Conservation (phyloP, 2,797 vertebrate species). For the Chaenodraco wilsoni region DNA sequence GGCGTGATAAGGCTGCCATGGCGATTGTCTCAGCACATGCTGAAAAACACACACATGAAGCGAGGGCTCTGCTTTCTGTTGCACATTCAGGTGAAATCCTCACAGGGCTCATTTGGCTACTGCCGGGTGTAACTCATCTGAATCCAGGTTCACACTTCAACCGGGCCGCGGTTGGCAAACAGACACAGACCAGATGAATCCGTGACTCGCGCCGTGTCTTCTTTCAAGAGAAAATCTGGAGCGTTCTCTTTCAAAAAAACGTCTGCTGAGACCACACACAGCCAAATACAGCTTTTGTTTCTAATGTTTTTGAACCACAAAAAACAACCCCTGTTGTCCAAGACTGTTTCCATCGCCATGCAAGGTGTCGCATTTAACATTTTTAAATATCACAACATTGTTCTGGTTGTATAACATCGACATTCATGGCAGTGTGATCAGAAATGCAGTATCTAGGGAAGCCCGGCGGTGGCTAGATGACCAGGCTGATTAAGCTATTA, state of each 20-base stretch:
- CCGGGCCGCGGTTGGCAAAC: conserved; percentile 56
- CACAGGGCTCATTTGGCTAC: conserved; percentile 55
- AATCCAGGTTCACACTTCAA: conserved; percentile 72
- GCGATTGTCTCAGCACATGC: conserved; percentile 58
- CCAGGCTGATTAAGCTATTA: conserved; percentile 76
- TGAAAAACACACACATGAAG: conserved; percentile 50
- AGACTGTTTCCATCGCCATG: conserved; percentile 28
- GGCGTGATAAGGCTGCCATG: conserved; percentile 73
- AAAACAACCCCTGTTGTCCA: conserved; percentile 32
- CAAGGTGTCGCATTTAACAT: conserved; percentile 17
- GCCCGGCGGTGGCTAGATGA: conserved; percentile 64
- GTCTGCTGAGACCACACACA: conserved; percentile 61
- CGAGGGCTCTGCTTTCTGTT: conserved; percentile 53
- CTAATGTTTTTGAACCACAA: conserved; percentile 39
- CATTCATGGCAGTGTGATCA: conserved; percentile 43
- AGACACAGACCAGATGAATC: conserved; percentile 62
- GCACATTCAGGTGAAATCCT: conserved; percentile 60
- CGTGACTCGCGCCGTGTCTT: conserved; percentile 49
- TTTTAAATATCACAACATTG: background rate
- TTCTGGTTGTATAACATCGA: conserved; percentile 38
- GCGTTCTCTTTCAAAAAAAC: conserved; percentile 38
- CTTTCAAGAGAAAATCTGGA: conserved; percentile 59
- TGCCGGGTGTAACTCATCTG: conserved; percentile 58
- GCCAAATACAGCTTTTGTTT: conserved; percentile 58
- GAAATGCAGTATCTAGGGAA: conserved; percentile 62